Base-by-base conservation (phyloP, 2,113 vertebrate species). In the Arvicanthis niloticus region DNA sequence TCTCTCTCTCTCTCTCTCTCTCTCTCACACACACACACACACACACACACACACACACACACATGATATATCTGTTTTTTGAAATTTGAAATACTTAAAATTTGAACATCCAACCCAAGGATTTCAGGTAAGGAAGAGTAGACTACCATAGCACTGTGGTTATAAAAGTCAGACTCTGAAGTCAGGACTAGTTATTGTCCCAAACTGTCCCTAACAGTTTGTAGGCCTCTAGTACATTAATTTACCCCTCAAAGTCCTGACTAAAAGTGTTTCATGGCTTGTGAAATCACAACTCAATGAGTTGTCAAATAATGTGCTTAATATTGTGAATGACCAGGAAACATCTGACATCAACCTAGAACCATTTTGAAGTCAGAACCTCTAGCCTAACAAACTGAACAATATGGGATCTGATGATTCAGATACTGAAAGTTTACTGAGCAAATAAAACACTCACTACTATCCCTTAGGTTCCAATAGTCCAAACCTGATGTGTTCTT, bases 231-330 rank as follows among this genome's bases (percentile, higher is more conserved):
- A 34, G 10, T 56, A 92, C 92, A 13, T 78, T 78, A 60, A 4
- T 48, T 88, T 40, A 65, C 34, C 16, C 67, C 37, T 68, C 48
- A 85, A 56, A 91, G 7, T 26, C 12, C 31, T 76, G 6, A 58
- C 53, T 17, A 93, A 97, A 62, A 90, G 68, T 31, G 90, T 58
- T 86, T 94, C 1, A 75, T 88, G 37, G 31, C 7, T n/a, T 67
- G 4, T 67, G 37, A 92, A 95, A 65, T 95, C 70, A 72, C n/a
- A 42, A 60, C 17, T 62, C 12, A 26, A 2, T 85, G 40, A 31
- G 12, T n/a, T 67, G 11, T 60, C 24, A 92, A 95, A 70, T 94
- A 91, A 82, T 76, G 29, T 88, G 10, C 15, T 82, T 51, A 10
- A 67, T 53, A 10, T 16, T 88, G 77, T 77, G 12, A 94, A 84